Evolutionary conservation across 2,797 vertebrate genomes (phyloP).

Genomic region (Sylvia borin): DNA sequence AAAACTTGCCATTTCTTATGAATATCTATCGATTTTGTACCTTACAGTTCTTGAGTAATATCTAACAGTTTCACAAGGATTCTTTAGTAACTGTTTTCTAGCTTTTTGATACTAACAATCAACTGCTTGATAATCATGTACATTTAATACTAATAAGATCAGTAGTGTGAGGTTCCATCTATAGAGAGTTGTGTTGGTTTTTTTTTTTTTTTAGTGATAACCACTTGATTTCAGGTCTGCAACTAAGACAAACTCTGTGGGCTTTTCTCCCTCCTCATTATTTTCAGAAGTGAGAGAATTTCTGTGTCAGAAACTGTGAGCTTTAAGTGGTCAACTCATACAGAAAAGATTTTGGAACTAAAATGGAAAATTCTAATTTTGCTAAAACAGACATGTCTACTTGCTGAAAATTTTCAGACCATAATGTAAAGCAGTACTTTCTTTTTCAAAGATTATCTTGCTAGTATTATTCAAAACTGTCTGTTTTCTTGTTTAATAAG

Average conservation of each 20-base stretch:
- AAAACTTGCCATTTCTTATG: neutral
- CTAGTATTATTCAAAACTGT: neutral
- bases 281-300: neutral
- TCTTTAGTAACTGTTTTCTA: neutral
- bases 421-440: neutral
- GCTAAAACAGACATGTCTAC: neutral
- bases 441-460: neutral
- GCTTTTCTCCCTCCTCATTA: neutral
- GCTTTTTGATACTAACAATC: neutral
- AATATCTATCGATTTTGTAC: neutral
- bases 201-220: neutral
- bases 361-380: neutral
- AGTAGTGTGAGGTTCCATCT: neutral
- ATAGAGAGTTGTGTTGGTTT: neutral
- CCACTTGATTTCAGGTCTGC: neutral
- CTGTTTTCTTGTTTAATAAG: neutral
- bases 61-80: neutral
- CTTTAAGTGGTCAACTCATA: neutral
- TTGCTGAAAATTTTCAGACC: neutral
- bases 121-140: neutral
- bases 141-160: neutral
- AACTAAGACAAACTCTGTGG: neutral
- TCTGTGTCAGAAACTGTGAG: neutral
- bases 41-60: neutral
- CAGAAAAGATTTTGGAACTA: neutral